These are phyloP conservation scores for Ceriagrion tenellum DNA, from an alignment of 2,888 invertebrate species.

Conservation along the genomic window DNA sequence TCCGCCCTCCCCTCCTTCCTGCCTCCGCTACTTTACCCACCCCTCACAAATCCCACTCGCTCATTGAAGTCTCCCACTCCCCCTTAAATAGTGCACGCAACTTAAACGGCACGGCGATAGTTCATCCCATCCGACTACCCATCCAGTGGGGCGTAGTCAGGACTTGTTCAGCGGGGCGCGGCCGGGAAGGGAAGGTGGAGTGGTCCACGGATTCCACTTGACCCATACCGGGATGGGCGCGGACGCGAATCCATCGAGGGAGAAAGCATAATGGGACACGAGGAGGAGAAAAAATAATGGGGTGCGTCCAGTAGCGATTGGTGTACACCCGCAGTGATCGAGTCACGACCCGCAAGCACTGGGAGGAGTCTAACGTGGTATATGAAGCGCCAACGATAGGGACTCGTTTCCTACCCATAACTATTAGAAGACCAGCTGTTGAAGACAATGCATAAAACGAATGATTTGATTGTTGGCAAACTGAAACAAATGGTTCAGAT, in stretches of 20 bases:
- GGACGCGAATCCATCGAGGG: not conserved
- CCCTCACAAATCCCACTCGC: not conserved
- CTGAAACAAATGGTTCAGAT: not conserved
- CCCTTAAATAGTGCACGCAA: not conserved
- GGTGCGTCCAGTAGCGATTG: slow-evolving; percentile 7
- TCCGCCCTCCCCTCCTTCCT: too few species aligned
- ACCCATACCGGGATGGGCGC: not conserved
- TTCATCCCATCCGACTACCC: not conserved
- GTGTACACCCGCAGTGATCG: not conserved
- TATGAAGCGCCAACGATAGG: not conserved
- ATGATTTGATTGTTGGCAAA: not conserved
- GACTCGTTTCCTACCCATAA: not conserved
- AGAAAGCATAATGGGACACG: not conserved
- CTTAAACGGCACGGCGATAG: not conserved
- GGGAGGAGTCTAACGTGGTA: not conserved
- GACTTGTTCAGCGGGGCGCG: slow-evolving; percentile 18
- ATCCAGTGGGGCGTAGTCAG: slow-evolving; percentile 26
- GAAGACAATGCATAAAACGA: not conserved
- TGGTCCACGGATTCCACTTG: slow-evolving; percentile 14
- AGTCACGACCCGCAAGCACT: not conserved
- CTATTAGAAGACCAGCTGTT: not conserved
- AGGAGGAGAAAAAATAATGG: not conserved
- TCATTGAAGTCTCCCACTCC: not conserved
- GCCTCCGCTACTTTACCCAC: not conserved
- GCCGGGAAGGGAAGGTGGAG: not conserved